These are phyloP conservation scores for Leptobrachium leishanense DNA, from an alignment of 2,113 vertebrate species.

Conservation along the genomic window DNA sequence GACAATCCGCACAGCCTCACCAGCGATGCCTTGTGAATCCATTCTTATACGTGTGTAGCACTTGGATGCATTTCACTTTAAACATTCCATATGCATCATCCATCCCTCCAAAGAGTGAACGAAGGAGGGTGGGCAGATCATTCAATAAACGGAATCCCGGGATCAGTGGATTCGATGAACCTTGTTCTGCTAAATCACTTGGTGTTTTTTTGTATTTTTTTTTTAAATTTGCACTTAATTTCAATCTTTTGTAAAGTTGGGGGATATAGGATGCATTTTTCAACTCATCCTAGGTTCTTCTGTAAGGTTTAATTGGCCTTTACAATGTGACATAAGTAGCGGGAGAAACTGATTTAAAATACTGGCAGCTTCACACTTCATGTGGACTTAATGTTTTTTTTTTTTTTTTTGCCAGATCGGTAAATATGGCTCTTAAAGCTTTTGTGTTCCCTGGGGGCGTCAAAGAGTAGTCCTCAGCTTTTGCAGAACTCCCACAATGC, in stretches of 20 bases:
- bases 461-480: no score
- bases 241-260: not conserved
- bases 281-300: not conserved
- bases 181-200: constrained; percentile 11
- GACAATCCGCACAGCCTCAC: not conserved
- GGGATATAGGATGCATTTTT: not conserved
- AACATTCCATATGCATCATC: constrained; percentile 13
- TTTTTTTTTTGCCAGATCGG: not conserved
- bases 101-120: not conserved
- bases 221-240: constrained; percentile 37
- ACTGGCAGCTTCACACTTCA: not conserved
- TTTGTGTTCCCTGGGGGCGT: no score
- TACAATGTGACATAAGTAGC: not conserved
- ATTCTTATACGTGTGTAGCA: not conserved
- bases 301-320: not conserved
- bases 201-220: constrained; percentile 6
- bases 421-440: no score
- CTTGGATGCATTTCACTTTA: not conserved
- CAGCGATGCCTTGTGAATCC: not conserved
- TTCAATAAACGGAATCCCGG: not conserved
- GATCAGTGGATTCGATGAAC: not conserved
- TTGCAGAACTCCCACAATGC: no score
- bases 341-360: not conserved
- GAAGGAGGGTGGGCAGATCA: not conserved
- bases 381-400: not conserved